Conservation (phyloP, 30 jellyfish, hydroid and myxozoan genomes). For the Mastigias papua region DNA sequence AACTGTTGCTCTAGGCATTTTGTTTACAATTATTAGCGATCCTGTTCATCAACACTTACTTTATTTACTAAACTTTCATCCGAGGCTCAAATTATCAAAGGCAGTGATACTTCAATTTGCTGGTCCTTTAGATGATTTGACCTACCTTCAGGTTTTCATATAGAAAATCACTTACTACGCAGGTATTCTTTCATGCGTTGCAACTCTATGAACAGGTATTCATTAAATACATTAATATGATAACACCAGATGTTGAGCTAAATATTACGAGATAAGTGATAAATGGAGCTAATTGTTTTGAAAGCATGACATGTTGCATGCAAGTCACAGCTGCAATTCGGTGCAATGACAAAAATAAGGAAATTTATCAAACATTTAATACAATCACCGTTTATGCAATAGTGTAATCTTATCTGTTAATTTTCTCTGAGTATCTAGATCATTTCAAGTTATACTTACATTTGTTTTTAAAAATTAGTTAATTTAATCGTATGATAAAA, state of each 20-base stretch:
- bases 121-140: neutral
- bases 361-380: too few species aligned
- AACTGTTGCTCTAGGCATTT: neutral
- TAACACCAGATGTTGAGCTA: neutral
- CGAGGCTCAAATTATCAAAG: neutral
- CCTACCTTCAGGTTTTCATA: neutral
- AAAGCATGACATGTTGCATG: too few species aligned
- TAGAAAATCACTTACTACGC: neutral
- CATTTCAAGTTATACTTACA: too few species aligned
- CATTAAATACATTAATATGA: neutral
- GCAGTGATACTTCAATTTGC: neutral
- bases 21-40: neutral
- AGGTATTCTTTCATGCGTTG: neutral
- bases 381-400: too few species aligned
- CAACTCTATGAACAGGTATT: neutral
- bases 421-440: too few species aligned
- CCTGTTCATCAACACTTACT: neutral
- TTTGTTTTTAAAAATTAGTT: too few species aligned
- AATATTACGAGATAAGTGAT: neutral
- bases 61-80: neutral
- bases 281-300: too few species aligned
- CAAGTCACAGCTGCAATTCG: too few species aligned
- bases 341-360: too few species aligned
- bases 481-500: too few species aligned
- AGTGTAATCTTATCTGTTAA: too few species aligned